A percentile compares a stretch with the other conserved stretches of the same genome.
Conservation (phyloP, 2,113 vertebrate species). For the Pteruthius melanotis region DNA sequence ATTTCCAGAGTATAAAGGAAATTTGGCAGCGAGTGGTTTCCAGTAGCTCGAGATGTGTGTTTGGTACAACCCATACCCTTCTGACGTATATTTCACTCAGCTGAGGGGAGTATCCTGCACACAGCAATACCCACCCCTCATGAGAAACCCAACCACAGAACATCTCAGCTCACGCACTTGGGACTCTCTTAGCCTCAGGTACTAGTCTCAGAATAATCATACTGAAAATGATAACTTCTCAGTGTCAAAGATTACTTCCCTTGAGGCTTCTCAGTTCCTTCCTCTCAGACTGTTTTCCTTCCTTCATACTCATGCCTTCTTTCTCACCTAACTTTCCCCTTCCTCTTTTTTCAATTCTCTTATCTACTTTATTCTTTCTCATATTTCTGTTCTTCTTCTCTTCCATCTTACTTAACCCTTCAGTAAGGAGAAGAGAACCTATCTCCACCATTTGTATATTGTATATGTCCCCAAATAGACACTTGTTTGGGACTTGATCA, state of each 20-base stretch:
- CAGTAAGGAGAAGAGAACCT: neutral
- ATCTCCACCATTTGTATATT: neutral
- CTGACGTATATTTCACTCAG: neutral
- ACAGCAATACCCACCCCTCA: neutral
- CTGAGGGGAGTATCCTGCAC: neutral
- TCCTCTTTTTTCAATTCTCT: neutral
- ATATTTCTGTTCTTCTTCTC: neutral
- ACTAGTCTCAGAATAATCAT: neutral
- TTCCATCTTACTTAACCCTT: neutral
- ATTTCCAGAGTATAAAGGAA: neutral
- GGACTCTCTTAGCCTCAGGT: neutral
- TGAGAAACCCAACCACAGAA: neutral
- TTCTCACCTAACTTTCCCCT: neutral
- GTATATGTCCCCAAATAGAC: neutral
- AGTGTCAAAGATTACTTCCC: slow-evolving; percentile 12
- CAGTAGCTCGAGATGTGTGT: accelerated
- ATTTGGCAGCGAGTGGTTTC: neutral
- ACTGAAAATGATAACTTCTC: slow-evolving; percentile 7
- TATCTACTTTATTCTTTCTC: neutral
- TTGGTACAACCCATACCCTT: neutral
- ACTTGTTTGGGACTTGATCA: neutral
- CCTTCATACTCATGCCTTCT: neutral
- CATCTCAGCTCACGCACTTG: neutral
- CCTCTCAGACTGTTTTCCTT: neutral
- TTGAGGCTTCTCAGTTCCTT: slow-evolving; percentile 34